Conservation (phyloP, 2,797 vertebrate genomes). For the Luscinia luscinia region DNA sequence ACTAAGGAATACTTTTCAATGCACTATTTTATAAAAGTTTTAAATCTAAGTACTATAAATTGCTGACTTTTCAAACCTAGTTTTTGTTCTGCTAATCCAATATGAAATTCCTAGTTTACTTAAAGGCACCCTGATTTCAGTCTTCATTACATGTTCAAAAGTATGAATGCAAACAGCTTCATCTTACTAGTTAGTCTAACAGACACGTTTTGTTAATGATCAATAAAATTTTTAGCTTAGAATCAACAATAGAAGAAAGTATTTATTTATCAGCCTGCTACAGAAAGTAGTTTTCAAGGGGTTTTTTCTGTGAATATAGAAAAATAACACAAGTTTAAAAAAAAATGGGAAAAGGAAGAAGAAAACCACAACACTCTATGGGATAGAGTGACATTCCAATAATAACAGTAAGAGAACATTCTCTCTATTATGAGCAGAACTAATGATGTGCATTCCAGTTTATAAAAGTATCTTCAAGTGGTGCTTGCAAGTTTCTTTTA, state of each 20-base stretch:
- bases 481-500: conserved; percentile 70
- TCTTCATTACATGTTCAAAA: background rate
- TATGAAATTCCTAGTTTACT: background rate
- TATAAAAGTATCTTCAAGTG: conserved; percentile 65
- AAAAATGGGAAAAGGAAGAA: background rate
- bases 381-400: background rate
- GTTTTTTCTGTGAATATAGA: background rate
- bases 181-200: background rate
- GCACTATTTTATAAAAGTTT: background rate
- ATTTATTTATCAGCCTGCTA: background rate
- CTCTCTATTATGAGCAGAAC: conserved; percentile 44
- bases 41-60: background rate
- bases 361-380: background rate
- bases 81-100: background rate
- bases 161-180: background rate
- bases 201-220: background rate
- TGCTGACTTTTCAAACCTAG: background rate
- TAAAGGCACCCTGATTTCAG: background rate
- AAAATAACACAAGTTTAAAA: background rate
- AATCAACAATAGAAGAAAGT: background rate
- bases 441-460: conserved; percentile 69
- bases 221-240: background rate
- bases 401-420: conserved; percentile 14
- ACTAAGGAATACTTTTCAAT: background rate
- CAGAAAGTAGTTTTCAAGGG: background rate